phyloP scores from a whole-genome alignment of 2,888 invertebrate genomes.

The Spodoptera picta region DNA sequence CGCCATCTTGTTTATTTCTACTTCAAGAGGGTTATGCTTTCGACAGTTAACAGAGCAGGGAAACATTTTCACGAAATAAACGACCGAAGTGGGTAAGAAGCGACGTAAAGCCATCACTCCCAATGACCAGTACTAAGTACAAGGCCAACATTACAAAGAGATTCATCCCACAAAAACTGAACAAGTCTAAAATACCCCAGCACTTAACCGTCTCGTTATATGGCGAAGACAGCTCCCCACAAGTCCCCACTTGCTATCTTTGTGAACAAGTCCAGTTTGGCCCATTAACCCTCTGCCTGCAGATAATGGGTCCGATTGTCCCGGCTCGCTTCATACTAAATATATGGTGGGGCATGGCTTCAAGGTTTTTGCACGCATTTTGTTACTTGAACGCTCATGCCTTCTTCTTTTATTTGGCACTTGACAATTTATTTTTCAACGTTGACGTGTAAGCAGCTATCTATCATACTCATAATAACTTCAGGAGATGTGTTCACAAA shows the following conservation, averaged over 20 bases:
- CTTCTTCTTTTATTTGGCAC: not conserved
- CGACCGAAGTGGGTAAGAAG: not conserved
- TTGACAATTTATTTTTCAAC: no score
- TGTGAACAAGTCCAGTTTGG: constrained; percentile 65
- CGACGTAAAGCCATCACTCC: constrained; percentile 5
- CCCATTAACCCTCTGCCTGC: constrained; percentile 76
- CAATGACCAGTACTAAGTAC: constrained; percentile 11
- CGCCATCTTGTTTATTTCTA: no score
- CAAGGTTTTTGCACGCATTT: constrained; percentile 45
- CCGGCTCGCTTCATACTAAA: constrained; percentile 64
- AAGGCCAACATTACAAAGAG: constrained; percentile 29
- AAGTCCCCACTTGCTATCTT: constrained; percentile 57
- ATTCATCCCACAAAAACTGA: constrained; percentile 50
- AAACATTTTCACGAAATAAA: no score
- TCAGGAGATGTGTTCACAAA: no score
- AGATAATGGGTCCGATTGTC: constrained; percentile 72
- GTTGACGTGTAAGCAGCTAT: no score
- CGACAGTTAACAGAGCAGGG: no score
- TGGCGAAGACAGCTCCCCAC: constrained; percentile 51
- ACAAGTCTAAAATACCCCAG: constrained; percentile 49
- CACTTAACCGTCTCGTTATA: constrained; percentile 48
- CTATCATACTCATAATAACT: no score
- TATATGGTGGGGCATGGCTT: constrained; percentile 52
- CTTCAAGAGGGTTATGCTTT: no score
- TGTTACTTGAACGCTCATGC: constrained; percentile 21